Evolutionary conservation across 2,113 vertebrate species (phyloP).

Genomic region (Myotis davidii): DNA sequence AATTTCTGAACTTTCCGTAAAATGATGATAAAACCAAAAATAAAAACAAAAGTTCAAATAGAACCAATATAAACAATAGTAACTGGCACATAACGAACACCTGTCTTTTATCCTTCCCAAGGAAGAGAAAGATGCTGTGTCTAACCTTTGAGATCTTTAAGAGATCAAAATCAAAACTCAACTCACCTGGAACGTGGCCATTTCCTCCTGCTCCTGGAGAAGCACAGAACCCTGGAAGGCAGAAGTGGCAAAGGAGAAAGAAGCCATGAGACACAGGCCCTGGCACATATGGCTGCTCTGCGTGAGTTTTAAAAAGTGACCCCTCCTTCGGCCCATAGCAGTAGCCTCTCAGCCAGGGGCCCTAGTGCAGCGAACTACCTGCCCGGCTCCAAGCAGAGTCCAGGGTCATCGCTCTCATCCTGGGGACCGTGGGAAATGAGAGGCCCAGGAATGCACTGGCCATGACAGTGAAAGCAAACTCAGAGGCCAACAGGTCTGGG

Average conservation of each 20-base stretch:
- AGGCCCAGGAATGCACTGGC: neutral
- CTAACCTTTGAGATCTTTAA: neutral
- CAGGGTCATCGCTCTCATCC: neutral
- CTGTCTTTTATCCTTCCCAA: neutral
- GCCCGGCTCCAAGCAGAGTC: neutral
- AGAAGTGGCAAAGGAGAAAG: neutral
- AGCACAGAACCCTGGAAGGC: neutral
- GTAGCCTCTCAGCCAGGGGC: neutral
- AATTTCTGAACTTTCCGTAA: neutral
- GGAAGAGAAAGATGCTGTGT: neutral
- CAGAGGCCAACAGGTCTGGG: neutral
- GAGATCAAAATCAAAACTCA: neutral
- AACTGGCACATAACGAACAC: neutral
- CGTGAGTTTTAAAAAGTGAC: neutral
- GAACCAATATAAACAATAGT: neutral
- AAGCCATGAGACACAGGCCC: neutral
- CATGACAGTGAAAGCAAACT: neutral
- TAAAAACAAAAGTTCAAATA: neutral
- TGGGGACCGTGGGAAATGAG: neutral
- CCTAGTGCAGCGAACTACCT: neutral
- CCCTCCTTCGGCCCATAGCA: neutral
- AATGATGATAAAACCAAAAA: too few species aligned
- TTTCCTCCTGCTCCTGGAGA: neutral
- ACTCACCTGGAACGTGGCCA: slow-evolving; percentile 31
- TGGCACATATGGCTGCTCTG: neutral